Base-by-base conservation (phyloP, 2,888 invertebrate genomes). In the Hypena proboscidalis region DNA sequence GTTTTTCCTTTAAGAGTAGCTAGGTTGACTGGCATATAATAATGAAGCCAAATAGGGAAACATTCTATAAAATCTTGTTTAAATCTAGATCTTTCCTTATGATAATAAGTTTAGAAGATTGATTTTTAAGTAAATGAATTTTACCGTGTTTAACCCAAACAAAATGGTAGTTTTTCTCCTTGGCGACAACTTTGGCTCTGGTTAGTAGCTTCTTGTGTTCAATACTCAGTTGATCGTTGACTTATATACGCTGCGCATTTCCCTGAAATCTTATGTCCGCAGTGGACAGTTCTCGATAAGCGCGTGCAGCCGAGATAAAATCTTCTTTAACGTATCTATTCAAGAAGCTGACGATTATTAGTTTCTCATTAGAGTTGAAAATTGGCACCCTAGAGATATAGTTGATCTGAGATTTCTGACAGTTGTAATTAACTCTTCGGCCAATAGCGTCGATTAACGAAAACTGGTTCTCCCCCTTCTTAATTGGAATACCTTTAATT, bases 111-210 rank as follows among this genome's bases (percentile, higher is more conserved):
- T n/a, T n/a, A n/a, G n/a, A n/a, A n/a, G n/a, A n/a, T n/a, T n/a
- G n/a, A n/a, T n/a, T n/a, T n/a, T 29, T 17, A 4, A 19, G 22
- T 14, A 15, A 1, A 4, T 26, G 39, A 21, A 36, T 36, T 36
- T 36, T 27, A 7, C 36, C 20, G 8, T 29, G 21, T 14, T 36
- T 36, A 1, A 36, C 29, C 36, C 27, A 36, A 3, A 35, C 34
- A n/a, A 11, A 37, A 5, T 30, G 15, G 7, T 37, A 37, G 3
- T n/a, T 3, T 22, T 38, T 38, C 0, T 31, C 31, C 1, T 25
- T 38, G 0, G 13, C 11, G 6, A n/a, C 11, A 8, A 2, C n/a
- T 31, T 19, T 31, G 7, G 11, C 31, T 9, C 17, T 31, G 1
- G 3, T 31, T 19, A 31, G 7, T 1, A 38, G 11, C 2, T 31